Base-by-base conservation (phyloP, 1,140 invertebrate genomes). In the Drosophila equinoxialis region DNA sequence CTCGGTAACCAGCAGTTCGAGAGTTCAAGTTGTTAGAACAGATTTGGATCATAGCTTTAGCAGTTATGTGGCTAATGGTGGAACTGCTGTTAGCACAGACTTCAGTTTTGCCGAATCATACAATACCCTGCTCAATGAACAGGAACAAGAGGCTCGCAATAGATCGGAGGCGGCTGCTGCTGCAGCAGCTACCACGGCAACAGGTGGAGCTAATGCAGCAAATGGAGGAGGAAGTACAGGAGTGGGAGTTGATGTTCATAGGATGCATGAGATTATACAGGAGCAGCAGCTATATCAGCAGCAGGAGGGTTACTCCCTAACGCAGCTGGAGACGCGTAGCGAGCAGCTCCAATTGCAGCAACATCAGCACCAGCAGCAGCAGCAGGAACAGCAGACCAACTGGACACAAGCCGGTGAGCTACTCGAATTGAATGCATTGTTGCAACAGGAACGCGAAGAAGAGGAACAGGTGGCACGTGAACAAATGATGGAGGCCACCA, bases 41-140 rank as follows among this genome's bases (percentile, higher is more conserved):
- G 61, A 4, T 20, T 39, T 89, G 67, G 80, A 74, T 58, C 77
- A 84, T 13, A 77, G 58, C 42, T 69, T 71, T n/a, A 41, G 68
- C 48, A 59, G 54, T 23, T 81, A 74, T 62, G 58, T 67, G 26
- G 59, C 35, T 41, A 70, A 17, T 7, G 33, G 20, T 51, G 23
- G 1, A 65, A 60, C 7, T 51, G 45, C 10, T 5, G 51, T 37
- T 33, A 45, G 39, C 7, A 66, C 58, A 0, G 77, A 67, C 10
- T 87, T 84, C 20, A 92, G 80, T 51, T 92, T 92, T 68, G 90
- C 90, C 20, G 91, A 92, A 35, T 92, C 91, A 0, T 92, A 92
- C 33, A 91, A 92, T 30, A 67, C 89, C 10, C 64, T 92, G 51
- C 71, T 92, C 0, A 84, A 80, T 35, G 79, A 90, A 11, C 81